These are phyloP conservation scores for Microcebus lehilahytsara DNA, from an alignment of 2,113 vertebrate genomes.

Conservation along the genomic window DNA sequence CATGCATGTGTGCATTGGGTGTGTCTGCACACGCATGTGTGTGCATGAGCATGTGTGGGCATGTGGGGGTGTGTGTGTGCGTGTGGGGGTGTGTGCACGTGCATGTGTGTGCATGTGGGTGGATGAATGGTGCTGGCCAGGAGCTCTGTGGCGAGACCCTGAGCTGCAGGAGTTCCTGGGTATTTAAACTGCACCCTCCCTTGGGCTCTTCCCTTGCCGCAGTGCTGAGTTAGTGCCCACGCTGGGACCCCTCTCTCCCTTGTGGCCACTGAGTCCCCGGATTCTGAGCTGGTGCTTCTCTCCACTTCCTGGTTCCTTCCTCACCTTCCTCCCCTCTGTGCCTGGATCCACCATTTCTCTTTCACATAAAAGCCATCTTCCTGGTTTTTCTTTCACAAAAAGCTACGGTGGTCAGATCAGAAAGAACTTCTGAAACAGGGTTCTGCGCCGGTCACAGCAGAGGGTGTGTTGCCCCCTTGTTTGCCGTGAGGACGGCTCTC, in stretches of 20 bases:
- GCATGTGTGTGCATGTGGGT: fast-evolving
- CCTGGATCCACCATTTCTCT: neutral
- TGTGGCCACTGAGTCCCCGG: neutral
- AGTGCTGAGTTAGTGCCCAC: too few relatives aligned
- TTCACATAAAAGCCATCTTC: neutral
- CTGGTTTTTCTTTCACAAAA: neutral
- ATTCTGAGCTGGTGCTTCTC: neutral
- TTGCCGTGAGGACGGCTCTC: too few relatives aligned
- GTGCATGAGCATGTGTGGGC: too few relatives aligned
- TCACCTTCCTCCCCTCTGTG: neutral
- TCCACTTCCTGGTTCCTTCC: neutral
- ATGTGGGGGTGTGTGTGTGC: neutral
- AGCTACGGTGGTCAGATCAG: too few relatives aligned
- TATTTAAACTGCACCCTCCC: neutral
- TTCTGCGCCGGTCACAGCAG: too few relatives aligned
- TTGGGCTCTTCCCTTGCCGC: fast-evolving
- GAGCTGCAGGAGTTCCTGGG: neutral
- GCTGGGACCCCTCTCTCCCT: too few relatives aligned
- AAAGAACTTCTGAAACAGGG: too few relatives aligned
- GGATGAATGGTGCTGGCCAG: too few relatives aligned
- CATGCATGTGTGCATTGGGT: too few relatives aligned
- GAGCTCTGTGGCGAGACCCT: neutral
- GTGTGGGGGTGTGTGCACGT: neutral
- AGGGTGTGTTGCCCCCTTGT: too few relatives aligned
- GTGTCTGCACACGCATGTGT: too few relatives aligned